These are phyloP conservation scores for Ophion ventricosus DNA, from an alignment of 2,888 invertebrate genomes.

Conservation along the genomic window DNA sequence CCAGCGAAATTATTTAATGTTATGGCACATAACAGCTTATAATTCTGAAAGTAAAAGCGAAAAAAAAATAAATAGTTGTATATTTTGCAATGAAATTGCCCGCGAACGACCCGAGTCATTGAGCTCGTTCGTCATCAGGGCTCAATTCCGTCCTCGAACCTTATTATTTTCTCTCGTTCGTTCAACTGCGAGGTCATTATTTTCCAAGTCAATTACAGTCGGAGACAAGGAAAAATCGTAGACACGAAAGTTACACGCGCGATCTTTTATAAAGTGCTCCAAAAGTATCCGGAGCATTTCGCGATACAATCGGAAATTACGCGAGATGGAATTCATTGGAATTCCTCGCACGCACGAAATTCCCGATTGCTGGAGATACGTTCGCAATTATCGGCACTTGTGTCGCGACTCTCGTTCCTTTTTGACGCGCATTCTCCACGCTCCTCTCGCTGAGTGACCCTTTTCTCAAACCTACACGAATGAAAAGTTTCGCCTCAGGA, in stretches of 20 bases:
- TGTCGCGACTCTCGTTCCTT: slow-evolving; percentile 18
- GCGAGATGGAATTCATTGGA: slow-evolving; percentile 37
- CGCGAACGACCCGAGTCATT: slow-evolving; percentile 6
- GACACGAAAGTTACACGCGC: slow-evolving; percentile 32
- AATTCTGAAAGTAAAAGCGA: no score
- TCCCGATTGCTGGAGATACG: slow-evolving; percentile 29
- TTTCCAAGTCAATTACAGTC: slow-evolving; percentile 50
- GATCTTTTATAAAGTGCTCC: slow-evolving; percentile 24
- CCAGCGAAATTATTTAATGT: no score
- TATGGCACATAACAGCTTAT: no score
- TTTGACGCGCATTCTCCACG: background rate
- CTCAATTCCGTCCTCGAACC: slow-evolving; percentile 33
- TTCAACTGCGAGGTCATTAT: slow-evolving; percentile 45
- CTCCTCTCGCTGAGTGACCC: background rate
- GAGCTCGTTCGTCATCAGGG: slow-evolving; percentile 42
- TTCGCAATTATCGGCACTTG: slow-evolving; percentile 58
- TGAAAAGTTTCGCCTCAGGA: background rate
- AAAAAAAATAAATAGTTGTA: no score
- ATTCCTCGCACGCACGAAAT: slow-evolving; percentile 52
- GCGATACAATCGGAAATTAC: slow-evolving; percentile 17
- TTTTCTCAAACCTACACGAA: background rate
- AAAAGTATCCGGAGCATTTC: slow-evolving; percentile 30
- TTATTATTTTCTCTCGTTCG: slow-evolving; percentile 26
- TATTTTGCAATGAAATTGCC: slow-evolving; percentile 4
- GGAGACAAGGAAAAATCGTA: slow-evolving; percentile 42